Evolutionary conservation across 35 echinoderm and acorn worm species (phyloP).

Genomic region (Heliocidaris tuberculata): DNA sequence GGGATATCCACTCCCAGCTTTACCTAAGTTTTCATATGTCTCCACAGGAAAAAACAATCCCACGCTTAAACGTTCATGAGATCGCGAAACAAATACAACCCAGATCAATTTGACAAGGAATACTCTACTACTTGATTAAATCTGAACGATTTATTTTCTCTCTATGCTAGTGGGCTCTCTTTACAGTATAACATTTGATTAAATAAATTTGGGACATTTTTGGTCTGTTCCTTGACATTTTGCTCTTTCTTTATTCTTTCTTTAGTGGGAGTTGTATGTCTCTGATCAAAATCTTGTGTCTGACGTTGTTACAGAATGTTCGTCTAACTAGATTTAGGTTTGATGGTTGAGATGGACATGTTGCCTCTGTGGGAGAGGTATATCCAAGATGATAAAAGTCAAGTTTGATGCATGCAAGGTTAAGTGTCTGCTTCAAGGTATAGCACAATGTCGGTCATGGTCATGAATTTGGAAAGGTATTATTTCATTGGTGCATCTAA

Average conservation of each 20-base stretch:
- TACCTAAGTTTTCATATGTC: background rate
- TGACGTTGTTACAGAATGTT: background rate
- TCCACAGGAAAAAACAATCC: background rate
- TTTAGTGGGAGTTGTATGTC: background rate
- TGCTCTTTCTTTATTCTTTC: background rate
- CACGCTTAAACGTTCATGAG: background rate
- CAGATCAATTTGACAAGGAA: background rate
- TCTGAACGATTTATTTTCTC: background rate
- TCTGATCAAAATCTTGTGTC: background rate
- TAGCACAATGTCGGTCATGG: background rate
- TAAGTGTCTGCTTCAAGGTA: conserved; percentile 10
- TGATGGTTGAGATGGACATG: background rate
- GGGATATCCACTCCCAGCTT: background rate
- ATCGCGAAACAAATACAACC: background rate
- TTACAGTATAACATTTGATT: background rate
- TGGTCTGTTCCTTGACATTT: background rate
- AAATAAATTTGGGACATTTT: background rate
- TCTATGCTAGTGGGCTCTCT: background rate
- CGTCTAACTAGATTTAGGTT: background rate
- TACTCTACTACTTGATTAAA: background rate
- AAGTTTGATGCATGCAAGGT: background rate
- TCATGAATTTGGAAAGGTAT: background rate
- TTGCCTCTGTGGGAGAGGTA: background rate
- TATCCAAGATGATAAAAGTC: background rate
- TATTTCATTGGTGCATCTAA: background rate